phyloP scores from a whole-genome alignment of 2,113 vertebrate genomes.

The Myanophis thanlyinensis region DNA sequence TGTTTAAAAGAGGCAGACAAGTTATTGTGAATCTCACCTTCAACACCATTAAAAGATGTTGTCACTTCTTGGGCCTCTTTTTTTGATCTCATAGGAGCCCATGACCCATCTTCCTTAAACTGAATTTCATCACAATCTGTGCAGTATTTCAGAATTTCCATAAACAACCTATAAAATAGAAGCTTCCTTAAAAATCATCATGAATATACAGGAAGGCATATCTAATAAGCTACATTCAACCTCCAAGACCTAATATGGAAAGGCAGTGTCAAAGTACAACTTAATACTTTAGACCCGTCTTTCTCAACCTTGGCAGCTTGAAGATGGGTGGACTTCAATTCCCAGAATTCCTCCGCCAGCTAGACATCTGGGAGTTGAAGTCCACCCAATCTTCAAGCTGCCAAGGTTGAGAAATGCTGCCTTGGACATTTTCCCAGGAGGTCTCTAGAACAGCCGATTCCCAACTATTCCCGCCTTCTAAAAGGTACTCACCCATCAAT shows the following conservation, averaged over 20 bases:
- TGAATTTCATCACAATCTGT: constrained; percentile 98
- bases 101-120: constrained; percentile 96
- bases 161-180: constrained; percentile 83
- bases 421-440: too few species aligned
- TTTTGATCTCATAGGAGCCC: constrained; percentile 97
- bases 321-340: not conserved
- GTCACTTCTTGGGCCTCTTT: constrained; percentile 96
- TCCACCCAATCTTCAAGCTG: not conserved
- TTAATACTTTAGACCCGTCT: too few species aligned
- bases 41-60: constrained; percentile 86
- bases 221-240: not conserved
- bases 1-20: not conserved
- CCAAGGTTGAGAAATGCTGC: not conserved
- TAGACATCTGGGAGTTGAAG: not conserved
- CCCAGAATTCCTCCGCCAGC: not conserved
- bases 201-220: not conserved
- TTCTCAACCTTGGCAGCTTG: not conserved
- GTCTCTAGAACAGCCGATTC: not conserved
- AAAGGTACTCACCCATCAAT: constrained; percentile 88
- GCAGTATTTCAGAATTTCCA: constrained; percentile 97
- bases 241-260: not conserved
- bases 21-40: constrained; percentile 72
- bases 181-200: not conserved
- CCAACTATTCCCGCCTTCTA: rapidly evolving
- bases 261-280: not conserved